These are phyloP conservation scores for Cryptophagus acutangulus DNA, from an alignment of 2,888 invertebrate species.

Conservation along the genomic window DNA sequence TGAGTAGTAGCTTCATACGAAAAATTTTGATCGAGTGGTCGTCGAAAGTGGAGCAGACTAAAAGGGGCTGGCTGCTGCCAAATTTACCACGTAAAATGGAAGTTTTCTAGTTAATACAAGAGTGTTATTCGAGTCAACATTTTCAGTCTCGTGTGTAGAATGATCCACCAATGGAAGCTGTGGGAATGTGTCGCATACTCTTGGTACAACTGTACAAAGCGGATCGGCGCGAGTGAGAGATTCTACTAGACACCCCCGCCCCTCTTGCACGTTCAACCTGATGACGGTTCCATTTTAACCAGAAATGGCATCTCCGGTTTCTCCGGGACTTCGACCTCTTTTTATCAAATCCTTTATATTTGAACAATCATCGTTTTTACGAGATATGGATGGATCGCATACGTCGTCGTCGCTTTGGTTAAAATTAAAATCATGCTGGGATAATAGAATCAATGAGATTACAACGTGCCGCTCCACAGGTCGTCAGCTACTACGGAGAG, in stretches of 20 bases:
- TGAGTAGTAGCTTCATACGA: too few relatives aligned
- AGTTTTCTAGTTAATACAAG: neutral
- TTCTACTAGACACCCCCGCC: conserved; percentile 33
- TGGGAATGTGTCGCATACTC: conserved; percentile 39
- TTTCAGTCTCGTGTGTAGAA: conserved; percentile 41
- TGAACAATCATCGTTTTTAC: too few relatives aligned
- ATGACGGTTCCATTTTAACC: conserved; percentile 38
- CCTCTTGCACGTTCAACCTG: conserved; percentile 18
- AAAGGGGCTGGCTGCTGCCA: too few relatives aligned
- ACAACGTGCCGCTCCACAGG: conserved; percentile 3
- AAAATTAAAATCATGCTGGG: too few relatives aligned
- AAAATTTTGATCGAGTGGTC: too few relatives aligned
- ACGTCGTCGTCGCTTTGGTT: neutral
- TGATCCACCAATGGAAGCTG: conserved; percentile 34
- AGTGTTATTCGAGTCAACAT: conserved; percentile 32
- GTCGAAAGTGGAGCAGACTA: too few relatives aligned
- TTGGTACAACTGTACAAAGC: conserved; percentile 39
- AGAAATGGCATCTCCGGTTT: conserved; percentile 25
- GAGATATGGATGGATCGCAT: neutral
- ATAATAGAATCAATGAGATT: neutral
- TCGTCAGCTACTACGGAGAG: conserved; percentile 2
- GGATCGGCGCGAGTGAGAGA: conserved; percentile 40
- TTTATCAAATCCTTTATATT: too few relatives aligned
- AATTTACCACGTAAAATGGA: neutral
- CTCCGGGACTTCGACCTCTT: too few relatives aligned